Percentiles rank a stretch among this genome's conserved stretches.
phyloP scores from a whole-genome alignment of 2,113 vertebrate genomes.

The Galeopterus variegatus region DNA sequence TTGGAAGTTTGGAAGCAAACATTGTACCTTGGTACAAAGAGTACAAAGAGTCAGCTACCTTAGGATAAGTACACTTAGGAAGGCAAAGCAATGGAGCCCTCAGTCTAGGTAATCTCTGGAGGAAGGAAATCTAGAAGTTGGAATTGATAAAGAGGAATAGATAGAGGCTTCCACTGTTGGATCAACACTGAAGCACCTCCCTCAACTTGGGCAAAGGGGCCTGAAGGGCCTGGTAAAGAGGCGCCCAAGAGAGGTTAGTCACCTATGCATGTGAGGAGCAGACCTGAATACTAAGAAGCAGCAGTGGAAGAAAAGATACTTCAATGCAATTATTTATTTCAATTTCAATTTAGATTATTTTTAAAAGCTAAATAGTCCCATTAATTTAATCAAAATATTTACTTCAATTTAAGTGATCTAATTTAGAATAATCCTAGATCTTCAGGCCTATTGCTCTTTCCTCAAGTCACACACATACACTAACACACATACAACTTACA shows the following conservation, averaged over 20 bases:
- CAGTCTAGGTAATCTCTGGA: not conserved
- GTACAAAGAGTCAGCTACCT: not conserved
- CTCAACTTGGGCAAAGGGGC: not conserved
- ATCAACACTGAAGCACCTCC: not conserved
- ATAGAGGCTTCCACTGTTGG: not conserved
- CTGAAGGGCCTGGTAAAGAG: not conserved
- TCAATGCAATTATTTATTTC: not conserved
- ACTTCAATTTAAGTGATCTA: not conserved
- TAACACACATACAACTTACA: not conserved
- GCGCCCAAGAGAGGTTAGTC: not conserved
- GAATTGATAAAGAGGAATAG: not conserved
- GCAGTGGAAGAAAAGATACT: not conserved
- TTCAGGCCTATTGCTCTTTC: not conserved
- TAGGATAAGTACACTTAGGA: not conserved
- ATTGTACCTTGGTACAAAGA: no score
- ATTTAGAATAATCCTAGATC: not conserved
- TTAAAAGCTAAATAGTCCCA: not conserved
- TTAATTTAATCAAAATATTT: constrained; percentile 5
- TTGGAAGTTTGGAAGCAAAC: no score
- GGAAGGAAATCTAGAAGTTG: not conserved
- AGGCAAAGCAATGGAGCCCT: not conserved
- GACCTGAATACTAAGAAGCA: not conserved
- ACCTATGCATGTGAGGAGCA: not conserved
- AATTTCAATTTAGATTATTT: not conserved
- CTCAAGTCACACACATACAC: not conserved